phyloP scores from a whole-genome alignment of 2,888 invertebrate genomes.

The Allophyes oxyacanthae region DNA sequence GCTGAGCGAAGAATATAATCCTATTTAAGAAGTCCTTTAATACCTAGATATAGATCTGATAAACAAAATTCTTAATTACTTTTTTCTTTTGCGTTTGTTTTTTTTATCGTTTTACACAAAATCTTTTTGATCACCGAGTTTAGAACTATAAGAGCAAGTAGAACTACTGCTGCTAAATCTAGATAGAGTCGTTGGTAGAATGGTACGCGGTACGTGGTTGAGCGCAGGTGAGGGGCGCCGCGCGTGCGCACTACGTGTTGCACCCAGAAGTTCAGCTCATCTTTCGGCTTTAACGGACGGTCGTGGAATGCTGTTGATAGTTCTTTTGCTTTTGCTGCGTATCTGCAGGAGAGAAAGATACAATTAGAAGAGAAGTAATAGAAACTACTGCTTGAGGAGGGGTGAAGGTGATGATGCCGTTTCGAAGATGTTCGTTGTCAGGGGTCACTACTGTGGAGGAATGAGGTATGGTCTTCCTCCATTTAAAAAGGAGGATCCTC shows the following conservation, averaged over 20 bases:
- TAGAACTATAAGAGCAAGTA: conserved; percentile 16
- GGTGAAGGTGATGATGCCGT: no score
- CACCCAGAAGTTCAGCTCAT: conserved; percentile 71
- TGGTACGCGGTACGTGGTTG: conserved; percentile 64
- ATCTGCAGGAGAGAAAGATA: conserved; percentile 57
- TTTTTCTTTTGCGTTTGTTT: conserved; percentile 29
- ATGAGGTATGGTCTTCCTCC: no score
- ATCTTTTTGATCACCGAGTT: conserved; percentile 4
- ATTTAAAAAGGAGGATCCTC: no score
- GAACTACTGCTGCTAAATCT: conserved; percentile 61
- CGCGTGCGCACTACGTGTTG: conserved; percentile 69
- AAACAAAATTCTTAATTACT: conserved; percentile 19
- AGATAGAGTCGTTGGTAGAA: conserved; percentile 71
- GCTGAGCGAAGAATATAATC: no score
- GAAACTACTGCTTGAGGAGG: no score
- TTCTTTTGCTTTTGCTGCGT: conserved; percentile 62
- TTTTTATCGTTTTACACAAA: not conserved
- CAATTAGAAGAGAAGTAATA: not conserved
- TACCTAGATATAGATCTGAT: no score
- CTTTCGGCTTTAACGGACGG: conserved; percentile 62
- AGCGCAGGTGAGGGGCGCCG: conserved; percentile 71
- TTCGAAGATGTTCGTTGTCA: no score
- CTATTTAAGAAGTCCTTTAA: no score
- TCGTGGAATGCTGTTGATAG: conserved; percentile 70
- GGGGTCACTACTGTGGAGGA: no score